These are phyloP conservation scores for Crematogaster levior DNA, from an alignment of 2,888 invertebrate species.

Conservation along the genomic window DNA sequence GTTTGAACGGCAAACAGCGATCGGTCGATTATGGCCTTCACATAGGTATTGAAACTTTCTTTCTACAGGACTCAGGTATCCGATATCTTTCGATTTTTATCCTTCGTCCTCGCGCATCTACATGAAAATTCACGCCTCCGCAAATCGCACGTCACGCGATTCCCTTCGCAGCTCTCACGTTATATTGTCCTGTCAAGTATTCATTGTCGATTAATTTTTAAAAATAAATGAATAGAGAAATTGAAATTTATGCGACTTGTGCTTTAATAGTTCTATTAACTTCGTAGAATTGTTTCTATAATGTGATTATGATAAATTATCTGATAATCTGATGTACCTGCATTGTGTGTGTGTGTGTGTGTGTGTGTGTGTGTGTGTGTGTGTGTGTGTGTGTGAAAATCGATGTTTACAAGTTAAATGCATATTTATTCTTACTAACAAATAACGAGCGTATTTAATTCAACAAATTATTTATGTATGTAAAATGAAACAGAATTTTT, in stretches of 20 bases:
- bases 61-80: constrained; percentile 41
- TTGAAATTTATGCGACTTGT: neutral
- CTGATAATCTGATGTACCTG: neutral
- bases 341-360: no score
- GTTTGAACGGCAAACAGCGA: constrained; percentile 73
- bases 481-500: neutral
- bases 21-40: constrained; percentile 38
- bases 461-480: neutral
- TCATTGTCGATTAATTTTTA: neutral
- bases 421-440: neutral
- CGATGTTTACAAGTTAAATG: neutral
- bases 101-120: constrained; percentile 37
- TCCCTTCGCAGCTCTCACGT: neutral
- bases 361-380: no score
- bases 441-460: neutral
- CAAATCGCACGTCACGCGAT: constrained; percentile 56
- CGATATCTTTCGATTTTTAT: constrained; percentile 50
- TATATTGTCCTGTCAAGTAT: constrained; percentile 1
- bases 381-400: no score
- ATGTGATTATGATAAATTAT: neutral
- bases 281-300: neutral
- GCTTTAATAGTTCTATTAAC: constrained; percentile 1
- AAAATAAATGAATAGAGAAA: neutral
- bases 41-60: constrained; percentile 25
- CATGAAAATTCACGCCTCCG: constrained; percentile 74